Evolutionary conservation across 1,140 invertebrate species (phyloP), one percentile per base, ranked within the genome.

Genomic region (Choristoneura fumiferana): DNA sequence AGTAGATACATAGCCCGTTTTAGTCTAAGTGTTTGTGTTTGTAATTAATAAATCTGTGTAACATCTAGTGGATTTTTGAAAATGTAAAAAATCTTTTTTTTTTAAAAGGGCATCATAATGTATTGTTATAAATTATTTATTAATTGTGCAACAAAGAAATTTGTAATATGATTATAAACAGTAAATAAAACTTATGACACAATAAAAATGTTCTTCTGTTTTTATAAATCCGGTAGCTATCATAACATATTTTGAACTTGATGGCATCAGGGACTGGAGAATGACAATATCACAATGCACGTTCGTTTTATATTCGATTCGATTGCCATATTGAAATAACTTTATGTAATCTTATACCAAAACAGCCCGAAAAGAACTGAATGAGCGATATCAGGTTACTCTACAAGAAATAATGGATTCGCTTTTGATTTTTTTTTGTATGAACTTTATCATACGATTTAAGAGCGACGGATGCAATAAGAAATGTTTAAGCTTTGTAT

Each of bases 321-420:
- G 78, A 83, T 83, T 81, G 84, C 73, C 82, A 82, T 87, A 84
- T 81, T 83, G 78, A 82, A 87, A 85, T 87, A 84, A 84, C 84
- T 86, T 84, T 83, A 78, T 86, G 85, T 86, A 88, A 88, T 86
- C 83, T 80, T 86, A 88, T 85, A 88, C 78, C 77, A 78, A 86
- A 87, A 87, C 84, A 87, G 75, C 73, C 76, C 78, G 81, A 85
- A 87, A 87, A 83, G 74, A 81, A 78, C 74, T 81, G 80, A 86
- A 88, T 84, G 74, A 84, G 81, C 77, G 73, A 76, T 88, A 82
- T 88, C 78, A 66, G 69, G 76, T 88, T 88, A 84, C 83, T 60
- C 60, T 65, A 57, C 57, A 60, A 60, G 60, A 71, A 76, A 78
- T 70, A 82, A 84, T 82, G 75, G 73, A 62, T 65, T 71, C 60